Conservation (phyloP, 1,140 invertebrate species). For the Drosophila aff. region DNA sequence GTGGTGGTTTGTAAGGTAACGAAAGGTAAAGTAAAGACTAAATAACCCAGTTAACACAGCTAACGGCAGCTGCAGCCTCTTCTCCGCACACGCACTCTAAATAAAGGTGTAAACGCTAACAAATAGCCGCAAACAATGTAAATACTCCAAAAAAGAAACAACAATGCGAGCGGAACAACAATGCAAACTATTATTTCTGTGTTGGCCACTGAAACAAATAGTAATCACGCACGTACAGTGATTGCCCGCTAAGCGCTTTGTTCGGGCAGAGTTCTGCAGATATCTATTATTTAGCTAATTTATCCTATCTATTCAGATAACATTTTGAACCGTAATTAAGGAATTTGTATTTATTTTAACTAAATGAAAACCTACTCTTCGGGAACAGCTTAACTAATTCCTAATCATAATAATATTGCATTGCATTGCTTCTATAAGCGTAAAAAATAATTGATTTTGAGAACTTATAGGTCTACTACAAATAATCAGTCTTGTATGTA, state of each 20-base stretch:
- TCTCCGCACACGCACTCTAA: constrained; percentile 18
- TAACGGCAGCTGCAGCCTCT: constrained; percentile 61
- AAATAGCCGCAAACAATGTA: constrained; percentile 25
- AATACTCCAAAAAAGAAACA: constrained; percentile 13
- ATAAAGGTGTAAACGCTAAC: constrained; percentile 31
- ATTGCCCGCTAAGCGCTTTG: neutral
- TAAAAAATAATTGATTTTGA: neutral
- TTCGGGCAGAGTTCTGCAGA: too few relatives aligned
- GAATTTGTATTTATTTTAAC: neutral
- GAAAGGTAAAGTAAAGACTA: constrained; percentile 24
- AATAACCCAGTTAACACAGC: constrained; percentile 38
- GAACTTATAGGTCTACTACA: neutral
- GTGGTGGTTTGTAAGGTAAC: constrained; percentile 42
- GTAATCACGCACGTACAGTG: constrained; percentile 9
- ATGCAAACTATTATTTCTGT: constrained; percentile 53
- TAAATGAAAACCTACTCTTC: too few relatives aligned
- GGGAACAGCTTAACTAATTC: too few relatives aligned
- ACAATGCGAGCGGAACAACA: constrained; percentile 30
- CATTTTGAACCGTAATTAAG: neutral
- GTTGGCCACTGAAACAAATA: constrained; percentile 26
- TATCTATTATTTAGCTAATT: too few relatives aligned
- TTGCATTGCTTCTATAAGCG: neutral
- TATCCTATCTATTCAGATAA: neutral
- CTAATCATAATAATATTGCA: neutral
- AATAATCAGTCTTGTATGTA: too few relatives aligned